These are phyloP conservation scores for Neomorphus geoffroyi DNA, from an alignment of 2,797 vertebrate species.

Conservation along the genomic window DNA sequence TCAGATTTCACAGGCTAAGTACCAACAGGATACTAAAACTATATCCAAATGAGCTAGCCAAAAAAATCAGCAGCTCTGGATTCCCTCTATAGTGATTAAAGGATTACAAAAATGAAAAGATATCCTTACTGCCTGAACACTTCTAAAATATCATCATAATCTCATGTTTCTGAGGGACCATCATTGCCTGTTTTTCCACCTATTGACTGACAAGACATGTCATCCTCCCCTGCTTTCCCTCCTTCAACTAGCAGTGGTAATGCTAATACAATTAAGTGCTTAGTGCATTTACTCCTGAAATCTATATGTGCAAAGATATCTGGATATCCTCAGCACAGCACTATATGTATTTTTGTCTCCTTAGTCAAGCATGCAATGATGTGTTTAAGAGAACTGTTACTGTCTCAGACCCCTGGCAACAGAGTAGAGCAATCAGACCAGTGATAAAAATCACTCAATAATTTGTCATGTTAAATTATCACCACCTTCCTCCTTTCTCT, in stretches of 20 bases:
- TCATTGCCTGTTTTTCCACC: background rate
- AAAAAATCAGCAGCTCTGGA: background rate
- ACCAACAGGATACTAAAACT: background rate
- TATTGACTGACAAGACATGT: background rate
- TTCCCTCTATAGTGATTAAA: background rate
- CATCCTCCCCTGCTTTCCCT: background rate
- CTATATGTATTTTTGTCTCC: background rate
- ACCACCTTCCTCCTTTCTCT: background rate
- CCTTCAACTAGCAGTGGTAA: background rate
- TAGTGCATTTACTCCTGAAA: background rate
- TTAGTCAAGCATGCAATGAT: background rate
- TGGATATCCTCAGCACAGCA: background rate
- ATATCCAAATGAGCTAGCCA: background rate
- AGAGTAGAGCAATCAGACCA: background rate
- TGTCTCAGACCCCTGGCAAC: background rate
- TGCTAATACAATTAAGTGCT: slow-evolving; percentile 14
- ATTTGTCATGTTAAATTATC: slow-evolving; percentile 2
- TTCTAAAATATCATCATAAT: background rate
- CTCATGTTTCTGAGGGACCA: background rate
- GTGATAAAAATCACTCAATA: background rate
- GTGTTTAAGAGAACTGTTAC: background rate
- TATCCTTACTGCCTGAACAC: background rate
- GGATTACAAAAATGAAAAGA: background rate
- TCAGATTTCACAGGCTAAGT: background rate
- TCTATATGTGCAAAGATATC: background rate